A percentile compares a stretch with the other conserved stretches of the same genome.
Conservation (phyloP, 1,140 invertebrate genomes). For the Mizuhopecten yessoensis region DNA sequence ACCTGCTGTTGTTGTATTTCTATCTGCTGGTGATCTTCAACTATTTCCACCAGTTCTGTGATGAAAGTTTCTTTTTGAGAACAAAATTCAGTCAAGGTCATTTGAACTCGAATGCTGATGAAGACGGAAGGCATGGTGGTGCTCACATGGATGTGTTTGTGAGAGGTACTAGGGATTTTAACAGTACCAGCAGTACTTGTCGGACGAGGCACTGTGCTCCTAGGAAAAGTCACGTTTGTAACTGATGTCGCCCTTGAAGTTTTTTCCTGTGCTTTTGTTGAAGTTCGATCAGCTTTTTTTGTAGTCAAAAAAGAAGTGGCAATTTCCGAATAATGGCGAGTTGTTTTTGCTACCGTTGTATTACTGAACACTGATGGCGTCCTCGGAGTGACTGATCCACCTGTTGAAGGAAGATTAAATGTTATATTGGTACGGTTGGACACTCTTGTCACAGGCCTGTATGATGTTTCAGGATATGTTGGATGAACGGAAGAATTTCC, state of each 20-base stretch:
- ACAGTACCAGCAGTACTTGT: neutral
- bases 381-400: neutral
- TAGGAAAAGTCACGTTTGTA: neutral
- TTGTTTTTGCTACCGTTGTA: neutral
- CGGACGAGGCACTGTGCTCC: neutral
- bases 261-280: slow-evolving; percentile 21
- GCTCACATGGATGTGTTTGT: neutral
- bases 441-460: neutral
- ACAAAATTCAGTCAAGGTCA: slow-evolving; percentile 78
- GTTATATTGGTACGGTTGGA: neutral
- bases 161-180: neutral
- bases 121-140: slow-evolving; percentile 54
- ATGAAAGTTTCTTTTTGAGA: slow-evolving; percentile 62
- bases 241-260: neutral
- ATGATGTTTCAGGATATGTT: neutral
- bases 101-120: slow-evolving; percentile 68
- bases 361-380: neutral
- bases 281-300: neutral
- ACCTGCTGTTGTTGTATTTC: slow-evolving; percentile 64
- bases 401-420: neutral
- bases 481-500: neutral
- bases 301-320: neutral
- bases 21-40: slow-evolving; percentile 49
- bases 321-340: neutral
- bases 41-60: slow-evolving; percentile 69